These are phyloP conservation scores for Melanerpes formicivorus DNA, from an alignment of 2,113 vertebrate species.

Conservation along the genomic window DNA sequence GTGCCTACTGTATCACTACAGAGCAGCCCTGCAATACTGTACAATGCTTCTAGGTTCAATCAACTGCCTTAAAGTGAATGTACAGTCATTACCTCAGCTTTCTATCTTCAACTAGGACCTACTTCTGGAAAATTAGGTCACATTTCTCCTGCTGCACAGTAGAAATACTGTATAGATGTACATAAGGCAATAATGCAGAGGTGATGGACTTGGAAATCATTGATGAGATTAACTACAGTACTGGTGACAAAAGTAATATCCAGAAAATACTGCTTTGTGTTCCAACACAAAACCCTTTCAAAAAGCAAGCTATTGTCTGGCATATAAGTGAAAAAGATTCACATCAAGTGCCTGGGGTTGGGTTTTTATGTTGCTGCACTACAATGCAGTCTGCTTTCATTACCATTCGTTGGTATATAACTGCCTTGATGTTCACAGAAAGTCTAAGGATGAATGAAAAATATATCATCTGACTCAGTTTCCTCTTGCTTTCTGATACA, in stretches of 20 bases:
- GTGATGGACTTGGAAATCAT: background rate
- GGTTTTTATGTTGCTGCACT: background rate
- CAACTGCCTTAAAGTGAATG: background rate
- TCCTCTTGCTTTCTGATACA: background rate
- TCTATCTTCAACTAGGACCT: background rate
- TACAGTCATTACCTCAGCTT: background rate
- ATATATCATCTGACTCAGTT: background rate
- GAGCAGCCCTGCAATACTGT: background rate
- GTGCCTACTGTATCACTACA: background rate
- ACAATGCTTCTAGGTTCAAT: background rate
- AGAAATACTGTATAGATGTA: background rate
- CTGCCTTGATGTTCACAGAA: background rate
- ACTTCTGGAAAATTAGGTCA: background rate
- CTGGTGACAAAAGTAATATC: background rate
- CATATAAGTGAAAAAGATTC: background rate
- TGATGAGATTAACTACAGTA: background rate
- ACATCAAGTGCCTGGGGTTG: background rate
- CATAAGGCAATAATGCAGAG: background rate
- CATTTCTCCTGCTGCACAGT: background rate
- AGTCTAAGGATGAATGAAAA: background rate
- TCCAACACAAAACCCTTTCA: background rate
- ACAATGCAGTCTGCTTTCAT: background rate
- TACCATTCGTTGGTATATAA: background rate
- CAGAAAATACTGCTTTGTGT: background rate
- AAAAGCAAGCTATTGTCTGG: background rate